These are phyloP conservation scores for Sinhomidia bicolor DNA, from an alignment of 2,888 invertebrate species.

Conservation along the genomic window DNA sequence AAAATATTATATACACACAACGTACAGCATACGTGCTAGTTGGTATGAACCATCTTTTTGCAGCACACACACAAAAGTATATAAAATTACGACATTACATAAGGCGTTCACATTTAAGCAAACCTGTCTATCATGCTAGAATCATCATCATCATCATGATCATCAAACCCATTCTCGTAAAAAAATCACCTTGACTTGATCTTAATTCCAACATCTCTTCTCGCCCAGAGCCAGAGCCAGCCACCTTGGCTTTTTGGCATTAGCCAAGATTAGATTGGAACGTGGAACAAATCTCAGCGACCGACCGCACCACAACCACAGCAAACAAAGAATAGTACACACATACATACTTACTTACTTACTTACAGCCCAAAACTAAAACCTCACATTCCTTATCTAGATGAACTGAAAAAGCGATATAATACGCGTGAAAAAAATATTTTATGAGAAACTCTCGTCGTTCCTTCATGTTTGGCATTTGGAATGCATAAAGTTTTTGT, in stretches of 20 bases:
- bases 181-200: constrained; percentile 63
- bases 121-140: constrained; percentile 46
- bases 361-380: too few species aligned
- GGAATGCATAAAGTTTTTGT: background rate
- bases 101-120: constrained; percentile 38
- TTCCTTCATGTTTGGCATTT: background rate
- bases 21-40: background rate
- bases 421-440: background rate
- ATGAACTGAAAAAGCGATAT: too few species aligned
- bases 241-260: constrained; percentile 38
- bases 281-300: constrained; percentile 21
- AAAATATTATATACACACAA: too few species aligned
- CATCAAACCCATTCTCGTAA: background rate
- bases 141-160: background rate
- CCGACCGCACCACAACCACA: background rate
- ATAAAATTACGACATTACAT: constrained; percentile 13
- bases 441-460: background rate
- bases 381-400: too few species aligned
- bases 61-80: background rate
- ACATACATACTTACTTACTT: too few species aligned
- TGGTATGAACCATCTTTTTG: background rate
- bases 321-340: background rate
- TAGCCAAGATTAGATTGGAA: constrained; percentile 42
- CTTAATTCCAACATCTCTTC: constrained; percentile 1
- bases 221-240: constrained; percentile 13